Conservation (phyloP, 2,888 invertebrate genomes). For the Tenthredo distinguenda region DNA sequence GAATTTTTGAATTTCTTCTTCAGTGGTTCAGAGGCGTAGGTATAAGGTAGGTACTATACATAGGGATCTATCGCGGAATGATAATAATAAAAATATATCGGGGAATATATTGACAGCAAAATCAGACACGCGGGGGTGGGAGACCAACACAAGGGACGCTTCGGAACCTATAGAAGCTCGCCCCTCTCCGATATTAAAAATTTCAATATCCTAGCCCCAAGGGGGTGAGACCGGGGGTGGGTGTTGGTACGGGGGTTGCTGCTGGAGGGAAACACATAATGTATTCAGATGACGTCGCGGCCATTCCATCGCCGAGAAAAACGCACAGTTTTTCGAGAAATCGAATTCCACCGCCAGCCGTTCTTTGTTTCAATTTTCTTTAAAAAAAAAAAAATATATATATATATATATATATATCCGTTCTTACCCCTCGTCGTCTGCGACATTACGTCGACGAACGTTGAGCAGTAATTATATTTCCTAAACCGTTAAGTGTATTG, state of each 20-base stretch:
- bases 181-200: constrained; percentile 77
- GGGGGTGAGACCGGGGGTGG: constrained; percentile 62
- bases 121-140: constrained; percentile 52
- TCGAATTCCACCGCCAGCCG: constrained; percentile 70
- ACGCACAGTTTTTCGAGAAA: constrained; percentile 78
- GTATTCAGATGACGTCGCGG: constrained; percentile 78
- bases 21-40: not conserved
- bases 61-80: constrained; percentile 33
- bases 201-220: constrained; percentile 78
- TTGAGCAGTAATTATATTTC: constrained; percentile 16
- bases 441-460: not conserved
- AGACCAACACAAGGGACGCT: constrained; percentile 47
- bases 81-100: constrained; percentile 53
- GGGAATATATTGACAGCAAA: constrained; percentile 52
- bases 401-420: not conserved
- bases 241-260: constrained; percentile 41
- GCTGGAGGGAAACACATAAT: constrained; percentile 76
- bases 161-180: constrained; percentile 58
- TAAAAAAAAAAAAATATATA: not conserved
- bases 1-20: constrained; percentile 37
- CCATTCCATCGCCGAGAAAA: constrained; percentile 78
- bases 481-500: constrained; percentile 2
- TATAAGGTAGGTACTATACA: not conserved
- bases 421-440: not conserved
- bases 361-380: constrained; percentile 44